phyloP scores from a whole-genome alignment of 2,113 vertebrate genomes.

The Takifugu flavidus region DNA sequence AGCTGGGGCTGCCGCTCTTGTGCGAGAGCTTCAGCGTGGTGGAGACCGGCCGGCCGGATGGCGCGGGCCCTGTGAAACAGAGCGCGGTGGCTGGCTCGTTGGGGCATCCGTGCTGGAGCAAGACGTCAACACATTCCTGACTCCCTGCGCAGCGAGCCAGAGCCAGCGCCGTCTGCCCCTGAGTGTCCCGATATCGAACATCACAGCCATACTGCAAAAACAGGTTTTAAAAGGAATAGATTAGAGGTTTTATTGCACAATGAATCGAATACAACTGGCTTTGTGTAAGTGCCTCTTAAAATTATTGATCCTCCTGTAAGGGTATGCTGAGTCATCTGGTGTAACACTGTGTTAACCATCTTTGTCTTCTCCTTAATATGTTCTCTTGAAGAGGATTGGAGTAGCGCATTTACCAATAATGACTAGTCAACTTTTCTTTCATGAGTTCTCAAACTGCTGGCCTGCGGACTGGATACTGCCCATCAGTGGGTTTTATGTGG shows the following conservation, averaged over 20 bases:
- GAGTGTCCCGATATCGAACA: slow-evolving; percentile 82
- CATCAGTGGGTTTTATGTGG: too few species aligned
- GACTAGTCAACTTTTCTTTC: too few species aligned
- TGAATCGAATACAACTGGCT: neutral
- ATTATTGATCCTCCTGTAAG: slow-evolving; percentile 23
- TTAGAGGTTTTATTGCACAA: neutral
- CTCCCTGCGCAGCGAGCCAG: slow-evolving; percentile 84
- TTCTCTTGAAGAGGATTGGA: slow-evolving; percentile 2
- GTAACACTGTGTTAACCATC: neutral
- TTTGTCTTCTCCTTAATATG: slow-evolving; percentile 20
- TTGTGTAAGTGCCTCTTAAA: slow-evolving; percentile 13
- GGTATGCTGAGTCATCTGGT: slow-evolving; percentile 33
- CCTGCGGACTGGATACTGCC: too few species aligned
- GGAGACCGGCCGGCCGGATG: slow-evolving; percentile 72
- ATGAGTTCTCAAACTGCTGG: too few species aligned
- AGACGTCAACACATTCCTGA: slow-evolving; percentile 89
- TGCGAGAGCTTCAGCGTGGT: slow-evolving; percentile 82
- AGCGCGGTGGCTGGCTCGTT: slow-evolving; percentile 49
- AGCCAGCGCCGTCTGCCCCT: slow-evolving; percentile 84
- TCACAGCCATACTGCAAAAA: slow-evolving; percentile 87
- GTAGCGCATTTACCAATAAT: too few species aligned
- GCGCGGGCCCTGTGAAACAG: slow-evolving; percentile 49
- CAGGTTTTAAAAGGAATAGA: neutral
- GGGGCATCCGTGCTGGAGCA: slow-evolving; percentile 91
- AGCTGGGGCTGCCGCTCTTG: slow-evolving; percentile 80